These are phyloP conservation scores for Melospiza georgiana DNA, from an alignment of 2,113 vertebrate genomes.

Conservation along the genomic window DNA sequence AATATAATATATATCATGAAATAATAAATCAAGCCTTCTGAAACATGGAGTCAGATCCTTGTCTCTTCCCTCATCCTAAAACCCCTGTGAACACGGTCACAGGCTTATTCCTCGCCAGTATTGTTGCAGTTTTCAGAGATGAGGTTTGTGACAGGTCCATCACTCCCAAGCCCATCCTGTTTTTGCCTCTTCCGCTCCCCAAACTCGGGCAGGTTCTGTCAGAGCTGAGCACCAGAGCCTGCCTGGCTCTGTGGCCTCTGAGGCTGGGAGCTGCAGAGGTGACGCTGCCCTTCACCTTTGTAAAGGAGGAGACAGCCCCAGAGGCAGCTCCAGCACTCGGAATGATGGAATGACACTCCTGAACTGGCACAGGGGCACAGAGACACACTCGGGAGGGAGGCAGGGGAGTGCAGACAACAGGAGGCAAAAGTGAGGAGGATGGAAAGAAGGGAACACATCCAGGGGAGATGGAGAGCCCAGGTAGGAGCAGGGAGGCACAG, in stretches of 20 bases:
- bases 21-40: too few species aligned
- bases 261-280: neutral
- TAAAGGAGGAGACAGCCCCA: conserved; percentile 16
- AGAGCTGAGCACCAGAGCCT: conserved; percentile 21
- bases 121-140: neutral
- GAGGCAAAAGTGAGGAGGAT: neutral
- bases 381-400: neutral
- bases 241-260: neutral
- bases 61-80: too few species aligned
- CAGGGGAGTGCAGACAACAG: neutral
- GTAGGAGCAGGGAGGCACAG: neutral
- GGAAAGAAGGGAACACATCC: neutral
- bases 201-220: neutral
- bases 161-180: neutral
- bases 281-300: neutral
- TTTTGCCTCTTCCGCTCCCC: neutral
- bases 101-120: neutral
- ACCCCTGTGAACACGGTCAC: too few species aligned
- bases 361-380: neutral
- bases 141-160: neutral
- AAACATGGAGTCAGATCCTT: too few species aligned
- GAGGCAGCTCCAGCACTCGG: neutral
- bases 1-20: too few species aligned
- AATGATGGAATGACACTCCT: neutral
- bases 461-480: neutral